A percentile compares a stretch with the other conserved stretches of the same genome.
Evolutionary conservation across 2,888 invertebrate genomes (phyloP).

Genomic region (Junonia oenone): DNA sequence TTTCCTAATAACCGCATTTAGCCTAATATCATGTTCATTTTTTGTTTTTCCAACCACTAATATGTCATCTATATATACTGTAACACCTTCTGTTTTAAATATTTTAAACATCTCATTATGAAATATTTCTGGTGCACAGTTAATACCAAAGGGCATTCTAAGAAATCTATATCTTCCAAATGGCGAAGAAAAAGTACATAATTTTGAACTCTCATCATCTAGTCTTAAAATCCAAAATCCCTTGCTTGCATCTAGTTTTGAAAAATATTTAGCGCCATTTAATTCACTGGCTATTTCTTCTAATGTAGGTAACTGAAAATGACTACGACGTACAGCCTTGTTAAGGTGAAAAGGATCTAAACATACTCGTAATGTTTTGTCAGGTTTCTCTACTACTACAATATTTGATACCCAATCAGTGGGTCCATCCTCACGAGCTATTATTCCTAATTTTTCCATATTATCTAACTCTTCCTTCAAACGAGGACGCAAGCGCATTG

Average conservation of each 20-base stretch:
- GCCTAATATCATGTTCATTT: background rate
- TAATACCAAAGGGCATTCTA: slow-evolving; percentile 3
- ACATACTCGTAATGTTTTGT: slow-evolving; percentile 14
- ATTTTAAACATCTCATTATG: background rate
- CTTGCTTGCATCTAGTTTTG: background rate
- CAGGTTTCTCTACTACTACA: background rate
- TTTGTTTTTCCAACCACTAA: background rate
- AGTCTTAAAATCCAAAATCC: slow-evolving; percentile 1
- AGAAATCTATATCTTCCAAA: background rate
- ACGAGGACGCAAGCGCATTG: background rate
- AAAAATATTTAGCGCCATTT: background rate
- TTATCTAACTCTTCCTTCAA: slow-evolving; percentile 1
- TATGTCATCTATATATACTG: slow-evolving; percentile 3
- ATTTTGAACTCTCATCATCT: background rate
- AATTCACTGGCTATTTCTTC: background rate
- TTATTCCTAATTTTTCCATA: slow-evolving; percentile 1
- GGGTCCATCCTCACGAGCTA: background rate
- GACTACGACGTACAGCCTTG: slow-evolving; percentile 1
- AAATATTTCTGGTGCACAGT: slow-evolving; percentile 3
- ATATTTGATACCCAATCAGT: background rate
- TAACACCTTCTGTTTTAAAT: background rate
- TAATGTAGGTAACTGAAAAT: slow-evolving; percentile 6
- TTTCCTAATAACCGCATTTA: background rate
- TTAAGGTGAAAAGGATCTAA: slow-evolving; percentile 2
- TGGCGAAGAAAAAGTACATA: background rate